Conservation (phyloP, 2,113 vertebrate species). For the Hyperoodon ampullatus region DNA sequence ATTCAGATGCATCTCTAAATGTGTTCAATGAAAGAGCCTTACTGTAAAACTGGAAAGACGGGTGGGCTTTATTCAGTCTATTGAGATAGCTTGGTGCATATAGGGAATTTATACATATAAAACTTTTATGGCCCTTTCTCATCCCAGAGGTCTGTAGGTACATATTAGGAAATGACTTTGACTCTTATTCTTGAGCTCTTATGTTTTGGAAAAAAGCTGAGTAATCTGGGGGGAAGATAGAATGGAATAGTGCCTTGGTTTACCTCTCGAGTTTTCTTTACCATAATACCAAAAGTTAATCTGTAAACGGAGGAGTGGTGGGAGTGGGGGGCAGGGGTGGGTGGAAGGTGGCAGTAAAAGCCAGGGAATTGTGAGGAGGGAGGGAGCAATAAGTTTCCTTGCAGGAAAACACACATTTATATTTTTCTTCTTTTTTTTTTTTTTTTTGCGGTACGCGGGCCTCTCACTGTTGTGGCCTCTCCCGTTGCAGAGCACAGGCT, state of each 20-base stretch:
- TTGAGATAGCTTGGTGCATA: background rate
- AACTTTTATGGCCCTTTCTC: background rate
- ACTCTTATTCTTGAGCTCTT: background rate
- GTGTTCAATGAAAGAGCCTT: background rate
- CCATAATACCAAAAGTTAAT: background rate
- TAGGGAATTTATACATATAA: background rate
- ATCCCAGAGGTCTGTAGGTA: background rate
- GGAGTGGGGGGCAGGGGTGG: background rate
- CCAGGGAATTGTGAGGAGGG: background rate
- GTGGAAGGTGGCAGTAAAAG: background rate
- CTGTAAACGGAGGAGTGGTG: background rate
- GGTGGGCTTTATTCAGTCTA: background rate
- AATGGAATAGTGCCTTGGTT: background rate
- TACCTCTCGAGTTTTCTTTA: background rate
- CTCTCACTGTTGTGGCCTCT: too few relatives aligned
- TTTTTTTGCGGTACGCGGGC: too few relatives aligned
- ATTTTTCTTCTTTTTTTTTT: background rate
- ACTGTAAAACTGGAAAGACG: background rate
- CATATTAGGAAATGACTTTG: background rate
- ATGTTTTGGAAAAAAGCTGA: background rate
- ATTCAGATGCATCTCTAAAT: constrained; percentile 2
- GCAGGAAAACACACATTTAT: background rate
- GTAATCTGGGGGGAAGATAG: background rate
- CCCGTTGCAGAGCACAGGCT: too few relatives aligned
- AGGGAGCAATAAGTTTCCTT: background rate